Evolutionary conservation across 2,888 invertebrate genomes (phyloP).

Genomic region (Eilema depressum): DNA sequence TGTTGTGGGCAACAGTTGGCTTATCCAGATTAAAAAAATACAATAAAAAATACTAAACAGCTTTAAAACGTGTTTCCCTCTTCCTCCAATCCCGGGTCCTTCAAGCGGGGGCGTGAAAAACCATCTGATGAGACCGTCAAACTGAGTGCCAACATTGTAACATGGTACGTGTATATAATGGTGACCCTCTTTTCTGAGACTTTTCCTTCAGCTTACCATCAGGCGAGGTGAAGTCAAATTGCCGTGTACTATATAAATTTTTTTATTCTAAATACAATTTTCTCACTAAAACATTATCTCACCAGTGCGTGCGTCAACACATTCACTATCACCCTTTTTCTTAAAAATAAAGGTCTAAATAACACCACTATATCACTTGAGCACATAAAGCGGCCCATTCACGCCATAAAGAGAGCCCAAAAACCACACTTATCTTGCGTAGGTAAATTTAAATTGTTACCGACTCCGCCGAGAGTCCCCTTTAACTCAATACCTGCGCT

Average conservation of each 20-base stretch:
- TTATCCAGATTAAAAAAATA: neutral
- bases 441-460: constrained; percentile 67
- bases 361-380: constrained; percentile 44
- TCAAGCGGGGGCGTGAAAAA: too few relatives aligned
- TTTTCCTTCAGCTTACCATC: too few relatives aligned
- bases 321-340: constrained; percentile 5
- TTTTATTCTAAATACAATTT: neutral
- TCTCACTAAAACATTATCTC: neutral
- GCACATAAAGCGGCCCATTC: constrained; percentile 52
- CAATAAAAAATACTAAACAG: neutral
- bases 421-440: constrained; percentile 51
- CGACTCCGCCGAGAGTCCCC: constrained; percentile 45
- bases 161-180: too few relatives aligned
- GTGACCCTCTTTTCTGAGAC: too few relatives aligned
- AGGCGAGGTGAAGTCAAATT: too few relatives aligned
- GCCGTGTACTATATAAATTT: too few relatives aligned
- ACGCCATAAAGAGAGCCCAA: constrained; percentile 48
- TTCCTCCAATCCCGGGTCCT: too few relatives aligned
- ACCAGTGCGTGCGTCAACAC: neutral
- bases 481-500: constrained; percentile 69
- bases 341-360: constrained; percentile 20
- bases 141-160: too few relatives aligned
- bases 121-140: too few relatives aligned
- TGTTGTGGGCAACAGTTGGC: neutral
- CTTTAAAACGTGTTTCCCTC: too few relatives aligned